These are phyloP conservation scores for Atta texana DNA, from an alignment of 1,140 invertebrate genomes.

Conservation along the genomic window DNA sequence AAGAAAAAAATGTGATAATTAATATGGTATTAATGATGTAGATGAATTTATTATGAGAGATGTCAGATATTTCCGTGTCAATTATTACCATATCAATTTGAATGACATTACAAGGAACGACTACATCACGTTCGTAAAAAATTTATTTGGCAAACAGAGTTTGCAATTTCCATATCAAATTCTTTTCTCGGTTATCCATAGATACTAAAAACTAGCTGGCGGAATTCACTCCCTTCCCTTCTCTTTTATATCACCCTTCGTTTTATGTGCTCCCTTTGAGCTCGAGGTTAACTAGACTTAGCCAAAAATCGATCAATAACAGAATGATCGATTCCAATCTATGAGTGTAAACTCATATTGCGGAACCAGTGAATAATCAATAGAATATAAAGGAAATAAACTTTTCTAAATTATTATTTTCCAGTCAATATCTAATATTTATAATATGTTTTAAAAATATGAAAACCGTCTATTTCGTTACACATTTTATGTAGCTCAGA, in stretches of 20 bases:
- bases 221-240: neutral
- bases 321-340: constrained; percentile 38
- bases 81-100: constrained; percentile 9
- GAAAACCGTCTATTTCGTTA: too few relatives aligned
- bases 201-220: constrained; percentile 31
- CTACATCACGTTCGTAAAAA: neutral
- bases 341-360: constrained; percentile 4
- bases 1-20: neutral
- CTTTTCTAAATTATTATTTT: neutral
- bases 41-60: constrained; percentile 28
- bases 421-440: neutral
- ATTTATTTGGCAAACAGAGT: constrained; percentile 5
- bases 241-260: neutral
- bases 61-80: neutral
- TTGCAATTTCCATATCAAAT: constrained; percentile 41
- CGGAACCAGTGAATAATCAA: neutral
- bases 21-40: neutral
- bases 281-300: constrained; percentile 17
- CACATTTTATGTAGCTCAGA: too few relatives aligned
- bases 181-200: constrained; percentile 11
- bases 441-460: neutral
- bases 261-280: neutral
- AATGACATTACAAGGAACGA: neutral
- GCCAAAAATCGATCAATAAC: constrained; percentile 30
- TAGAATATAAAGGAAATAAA: neutral